phyloP scores from a whole-genome alignment of 2,888 invertebrate species.

The Oligia latruncula region DNA sequence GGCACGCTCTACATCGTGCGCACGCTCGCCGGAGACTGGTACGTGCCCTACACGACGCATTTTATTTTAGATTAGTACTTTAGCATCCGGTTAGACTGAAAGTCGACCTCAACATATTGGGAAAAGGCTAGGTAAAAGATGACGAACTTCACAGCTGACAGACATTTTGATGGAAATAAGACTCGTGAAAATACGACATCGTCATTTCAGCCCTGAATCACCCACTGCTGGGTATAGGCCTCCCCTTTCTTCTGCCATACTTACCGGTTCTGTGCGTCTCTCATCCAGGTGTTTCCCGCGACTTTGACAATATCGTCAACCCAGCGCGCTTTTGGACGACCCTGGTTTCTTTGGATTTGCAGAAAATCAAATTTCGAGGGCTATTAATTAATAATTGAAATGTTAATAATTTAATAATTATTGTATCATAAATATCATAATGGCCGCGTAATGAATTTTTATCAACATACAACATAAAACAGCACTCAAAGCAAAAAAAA shows the following conservation, averaged over 20 bases:
- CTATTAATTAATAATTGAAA: background rate
- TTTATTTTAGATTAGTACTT: background rate
- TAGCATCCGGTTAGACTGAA: background rate
- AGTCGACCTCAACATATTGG: background rate
- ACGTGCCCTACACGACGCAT: conserved; percentile 21
- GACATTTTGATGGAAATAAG: background rate
- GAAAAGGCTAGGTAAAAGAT: background rate
- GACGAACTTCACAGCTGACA: background rate
- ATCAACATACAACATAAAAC: too few species aligned
- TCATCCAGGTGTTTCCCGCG: too few species aligned
- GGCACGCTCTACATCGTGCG: conserved; percentile 86
- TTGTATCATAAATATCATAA: too few species aligned
- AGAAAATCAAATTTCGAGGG: background rate
- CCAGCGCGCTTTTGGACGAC: too few species aligned
- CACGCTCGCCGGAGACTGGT: conserved; percentile 88
- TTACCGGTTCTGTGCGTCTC: background rate
- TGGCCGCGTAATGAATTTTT: too few species aligned
- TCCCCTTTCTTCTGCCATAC: background rate
- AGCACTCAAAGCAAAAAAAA: too few species aligned
- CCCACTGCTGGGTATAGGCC: background rate
- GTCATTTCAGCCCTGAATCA: background rate
- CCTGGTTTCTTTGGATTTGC: too few species aligned
- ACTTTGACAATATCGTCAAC: too few species aligned
- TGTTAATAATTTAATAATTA: background rate
- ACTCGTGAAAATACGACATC: too few species aligned